Base-by-base conservation (phyloP, 2,113 vertebrate genomes). In the Aspidoscelis tigris region DNA sequence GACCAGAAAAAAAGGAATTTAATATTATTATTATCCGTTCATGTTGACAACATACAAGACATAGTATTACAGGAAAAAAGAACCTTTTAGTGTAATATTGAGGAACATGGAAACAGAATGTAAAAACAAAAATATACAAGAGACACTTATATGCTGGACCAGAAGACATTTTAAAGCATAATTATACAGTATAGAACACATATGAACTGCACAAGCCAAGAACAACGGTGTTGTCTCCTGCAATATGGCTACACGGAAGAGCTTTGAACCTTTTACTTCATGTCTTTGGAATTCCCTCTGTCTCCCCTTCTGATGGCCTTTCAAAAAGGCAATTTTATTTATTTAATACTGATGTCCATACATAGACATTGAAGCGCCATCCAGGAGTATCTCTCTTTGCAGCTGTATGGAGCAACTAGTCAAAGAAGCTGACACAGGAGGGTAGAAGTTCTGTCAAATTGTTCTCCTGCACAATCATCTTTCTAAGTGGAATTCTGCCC, bases 21-120 rank as follows among this genome's bases (percentile, higher is more conserved):
- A 73, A 77, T 87, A 84, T 11, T 65, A 3, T 50, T 50, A 50
- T 78, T 81, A 69, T 80, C 84, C 53, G 72, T 43, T 65, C 39
- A 20, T 80, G 87, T 87, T 76, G 33, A 90, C 64, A 44, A 65
- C 7, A 4, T n/a, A 20, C 21, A 26, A 72, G 44, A 18, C 26
- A 64, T 3, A 84, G 24, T 14, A 21, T 5, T 18, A 20, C 21
- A 43, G 11, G 7, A 22, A 41, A 41, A 12, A 24, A 22, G 26
- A 47, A 68, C 71, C 11, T 39, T 55, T n/a, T 9, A 66, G 77
- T 47, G 26, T 47, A 24, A 26, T 16, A 22, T 18, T 47, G 78
- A 9, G 8, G 10, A 53, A 69, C 44, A 53, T 9, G 10, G 12
- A 39, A n/a, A 69, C 3, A 39, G 20, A 39, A 20, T 22, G 3